Conservation (phyloP, 2,888 invertebrate genomes). For the Papilio protenor region DNA sequence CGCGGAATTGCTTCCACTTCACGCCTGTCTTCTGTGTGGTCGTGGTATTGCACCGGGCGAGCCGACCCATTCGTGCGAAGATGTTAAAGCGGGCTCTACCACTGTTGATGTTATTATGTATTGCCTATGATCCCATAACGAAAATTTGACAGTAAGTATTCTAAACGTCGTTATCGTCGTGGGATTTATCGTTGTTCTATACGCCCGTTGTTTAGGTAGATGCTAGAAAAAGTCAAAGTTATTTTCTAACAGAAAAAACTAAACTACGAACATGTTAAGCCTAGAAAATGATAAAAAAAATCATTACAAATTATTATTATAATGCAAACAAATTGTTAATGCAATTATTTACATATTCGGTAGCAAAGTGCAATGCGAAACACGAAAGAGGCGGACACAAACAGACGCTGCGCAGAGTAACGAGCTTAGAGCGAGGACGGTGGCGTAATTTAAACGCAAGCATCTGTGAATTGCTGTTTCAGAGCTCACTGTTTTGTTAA, state of each 20-base stretch:
- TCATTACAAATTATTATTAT: not conserved
- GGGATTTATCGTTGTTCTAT: no score
- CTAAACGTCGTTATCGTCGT: no score
- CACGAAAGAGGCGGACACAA: constrained; percentile 32
- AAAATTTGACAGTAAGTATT: no score
- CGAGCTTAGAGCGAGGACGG: constrained; percentile 31
- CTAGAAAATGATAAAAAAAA: not conserved
- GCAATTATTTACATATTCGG: constrained; percentile 24
- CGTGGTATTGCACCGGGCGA: no score
- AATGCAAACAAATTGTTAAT: not conserved
- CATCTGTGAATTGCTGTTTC: constrained; percentile 35
- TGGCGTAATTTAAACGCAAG: constrained; percentile 35
- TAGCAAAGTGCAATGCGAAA: constrained; percentile 22
- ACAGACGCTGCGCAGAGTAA: constrained; percentile 15
- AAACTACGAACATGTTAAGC: not conserved
- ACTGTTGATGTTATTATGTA: no score
- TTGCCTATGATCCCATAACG: no score
- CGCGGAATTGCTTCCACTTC: no score
- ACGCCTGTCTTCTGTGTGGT: no score
- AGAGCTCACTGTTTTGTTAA: constrained; percentile 28
- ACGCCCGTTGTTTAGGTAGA: not conserved
- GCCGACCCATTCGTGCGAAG: no score
- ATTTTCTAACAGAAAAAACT: not conserved
- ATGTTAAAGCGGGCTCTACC: no score
- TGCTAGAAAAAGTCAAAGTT: not conserved